Conservation (phyloP, 2,888 invertebrate genomes). For the Troides oblongomaculatus region DNA sequence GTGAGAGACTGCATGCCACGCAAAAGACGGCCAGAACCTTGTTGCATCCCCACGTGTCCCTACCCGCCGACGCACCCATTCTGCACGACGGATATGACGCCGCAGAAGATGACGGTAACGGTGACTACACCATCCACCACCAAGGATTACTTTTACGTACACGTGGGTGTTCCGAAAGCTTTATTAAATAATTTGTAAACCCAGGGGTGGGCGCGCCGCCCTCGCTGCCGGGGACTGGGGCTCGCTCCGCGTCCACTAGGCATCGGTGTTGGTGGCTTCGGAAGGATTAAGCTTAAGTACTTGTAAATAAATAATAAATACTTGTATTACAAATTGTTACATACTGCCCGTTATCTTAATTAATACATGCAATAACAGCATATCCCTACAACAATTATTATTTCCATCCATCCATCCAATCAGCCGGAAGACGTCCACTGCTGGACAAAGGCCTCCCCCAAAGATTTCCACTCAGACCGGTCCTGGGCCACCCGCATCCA, state of each 20-base stretch:
- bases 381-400: no score
- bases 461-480: no score
- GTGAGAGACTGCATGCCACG: slow-evolving; percentile 26
- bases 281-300: background rate
- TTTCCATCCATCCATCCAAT: no score
- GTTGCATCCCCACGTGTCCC: slow-evolving; percentile 32
- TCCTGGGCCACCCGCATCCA: no score
- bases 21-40: slow-evolving; percentile 21
- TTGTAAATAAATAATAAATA: background rate
- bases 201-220: background rate
- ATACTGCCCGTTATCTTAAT: no score
- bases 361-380: no score
- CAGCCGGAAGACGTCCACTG: no score
- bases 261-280: no score
- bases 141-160: slow-evolving; percentile 46
- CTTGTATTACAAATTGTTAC: no score
- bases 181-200: slow-evolving; percentile 31
- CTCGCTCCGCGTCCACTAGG: no score
- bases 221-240: background rate
- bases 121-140: slow-evolving; percentile 15
- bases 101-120: slow-evolving; percentile 1
- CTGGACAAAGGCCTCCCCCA: no score
- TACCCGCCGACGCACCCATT: slow-evolving; percentile 11
- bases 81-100: slow-evolving; percentile 1
- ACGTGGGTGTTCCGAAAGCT: slow-evolving; percentile 54